Base-by-base conservation (phyloP, 2,888 invertebrate genomes). In the Slavum lentiscoides region DNA sequence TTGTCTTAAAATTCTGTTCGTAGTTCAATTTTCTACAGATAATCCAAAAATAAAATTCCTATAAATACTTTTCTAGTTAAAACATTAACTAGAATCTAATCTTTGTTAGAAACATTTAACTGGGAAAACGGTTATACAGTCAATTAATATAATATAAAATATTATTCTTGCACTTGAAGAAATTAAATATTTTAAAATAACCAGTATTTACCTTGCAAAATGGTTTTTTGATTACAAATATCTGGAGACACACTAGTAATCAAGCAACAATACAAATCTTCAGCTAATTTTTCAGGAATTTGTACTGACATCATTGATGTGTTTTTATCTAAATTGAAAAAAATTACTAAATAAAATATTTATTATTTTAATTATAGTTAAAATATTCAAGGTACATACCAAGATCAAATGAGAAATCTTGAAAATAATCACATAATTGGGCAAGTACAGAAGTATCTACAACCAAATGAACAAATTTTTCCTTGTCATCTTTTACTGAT, bases 251-350 rank as follows among this genome's bases (percentile, higher is more conserved):
- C 58, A 80, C 72, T 80, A 39, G 72, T 64, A 49, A 80, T 64
- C 9, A 80, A 80, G 66, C 39, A 80, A 15, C 39, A 80, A 66
- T 80, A 80, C 19, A 80, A 64, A 9, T 80, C 64, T 66, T 72
- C 30, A n/a, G 80, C 80, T n/a, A 80, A 80, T 23, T 80, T 64
- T 58, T 80, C 72, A 49, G 80, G 80, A 53, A 80, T 55, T 72
- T 58, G 72, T 6, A 72, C 80, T 19, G 80, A 72, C 64, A 80
- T 80, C 64, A 80, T 80, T 66, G 39, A 39, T 39, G 64, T 58
- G n/a, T 19, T 72, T 64, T 80, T 72, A 72, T n/a, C 80, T 80
- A 39, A 72, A 58, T 30, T 7, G n/a, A 21, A 58, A 70, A 39
- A 23, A 70, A 67, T 68, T 19, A 17, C 9, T 61, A 9, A 15